Conservation (phyloP, 2,797 vertebrate genomes). For the Tokudaia tokunoshimensis region DNA sequence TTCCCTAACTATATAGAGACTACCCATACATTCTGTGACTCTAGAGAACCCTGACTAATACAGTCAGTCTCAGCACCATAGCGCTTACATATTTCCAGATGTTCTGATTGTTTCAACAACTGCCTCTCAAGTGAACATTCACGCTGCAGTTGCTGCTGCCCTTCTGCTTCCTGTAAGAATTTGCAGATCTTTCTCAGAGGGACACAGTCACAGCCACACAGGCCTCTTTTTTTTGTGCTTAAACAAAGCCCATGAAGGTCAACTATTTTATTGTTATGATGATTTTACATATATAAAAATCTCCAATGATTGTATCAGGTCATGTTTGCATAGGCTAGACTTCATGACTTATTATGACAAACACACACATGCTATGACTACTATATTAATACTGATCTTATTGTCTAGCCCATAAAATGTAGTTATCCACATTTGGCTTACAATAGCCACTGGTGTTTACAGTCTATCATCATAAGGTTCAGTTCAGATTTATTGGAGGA, state of each 20-base stretch:
- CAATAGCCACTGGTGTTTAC: background rate
- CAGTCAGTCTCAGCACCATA: background rate
- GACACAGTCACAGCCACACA: background rate
- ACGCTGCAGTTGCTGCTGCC: background rate
- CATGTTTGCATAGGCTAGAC: background rate
- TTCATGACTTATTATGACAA: background rate
- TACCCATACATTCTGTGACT: no score
- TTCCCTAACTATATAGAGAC: no score
- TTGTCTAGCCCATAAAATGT: background rate
- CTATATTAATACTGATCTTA: background rate
- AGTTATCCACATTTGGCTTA: background rate
- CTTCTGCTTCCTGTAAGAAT: slow-evolving; percentile 23
- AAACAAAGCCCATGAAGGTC: background rate
- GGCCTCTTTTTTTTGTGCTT: background rate
- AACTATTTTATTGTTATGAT: background rate
- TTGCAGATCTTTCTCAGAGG: background rate
- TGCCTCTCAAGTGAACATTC: background rate
- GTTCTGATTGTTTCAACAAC: slow-evolving; percentile 71
- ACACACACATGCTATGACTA: background rate
- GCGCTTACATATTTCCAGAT: slow-evolving; percentile 60
- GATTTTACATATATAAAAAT: background rate
- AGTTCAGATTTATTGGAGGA: slow-evolving; percentile 68
- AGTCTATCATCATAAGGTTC: background rate
- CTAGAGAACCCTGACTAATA: no score
- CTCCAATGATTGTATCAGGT: background rate